Evolutionary conservation across 2,888 invertebrate species (phyloP), one percentile per base, ranked within the genome.

Genomic region (Cheilosia scutellata): DNA sequence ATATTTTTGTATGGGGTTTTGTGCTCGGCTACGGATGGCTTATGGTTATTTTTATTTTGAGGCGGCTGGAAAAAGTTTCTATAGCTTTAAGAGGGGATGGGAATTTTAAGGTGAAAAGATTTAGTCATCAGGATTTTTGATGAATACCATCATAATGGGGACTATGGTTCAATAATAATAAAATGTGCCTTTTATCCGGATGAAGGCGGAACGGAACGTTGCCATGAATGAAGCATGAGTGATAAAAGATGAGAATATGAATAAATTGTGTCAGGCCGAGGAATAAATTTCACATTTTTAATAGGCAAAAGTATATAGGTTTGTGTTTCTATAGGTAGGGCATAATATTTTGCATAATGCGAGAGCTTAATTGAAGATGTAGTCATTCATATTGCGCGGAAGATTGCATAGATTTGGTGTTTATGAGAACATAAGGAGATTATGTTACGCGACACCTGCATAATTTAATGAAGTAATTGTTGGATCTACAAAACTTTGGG

Each of bases 101-200:
- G 37, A 47, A 25, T 40, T 78, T 60, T 37, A 11, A 62, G 62
- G 77, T 70, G 68, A 77, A 77, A 77, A 71, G 68, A 70, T 77
- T 62, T 55, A 62, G 55, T 70, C 70, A 70, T 70, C 77, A 70
- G 25, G 55, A 62, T 25, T 70, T 51, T 77, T 70, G 70, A 77
- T 77, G 77, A 84, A 75, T 62, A 75, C 75, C 65, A 71, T 72
- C 82, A 57, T 78, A 62, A 79, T 74, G 78, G 11, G 31, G 20
- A 47, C 44, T 70, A 49, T 84, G 84, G 84, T 84, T 84, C 80
- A 80, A 84, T 84, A 80, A 80, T 80, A 84, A 80, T 84, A 76
- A 84, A 82, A 76, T 71, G 55, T 72, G 62, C 25, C 6, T 51
- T 49, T 53, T 71, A 13, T 6, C 16, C 9, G 5, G 44, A 25